phyloP scores from a whole-genome alignment of 2,797 vertebrate species.

The Alosa sapidissima region DNA sequence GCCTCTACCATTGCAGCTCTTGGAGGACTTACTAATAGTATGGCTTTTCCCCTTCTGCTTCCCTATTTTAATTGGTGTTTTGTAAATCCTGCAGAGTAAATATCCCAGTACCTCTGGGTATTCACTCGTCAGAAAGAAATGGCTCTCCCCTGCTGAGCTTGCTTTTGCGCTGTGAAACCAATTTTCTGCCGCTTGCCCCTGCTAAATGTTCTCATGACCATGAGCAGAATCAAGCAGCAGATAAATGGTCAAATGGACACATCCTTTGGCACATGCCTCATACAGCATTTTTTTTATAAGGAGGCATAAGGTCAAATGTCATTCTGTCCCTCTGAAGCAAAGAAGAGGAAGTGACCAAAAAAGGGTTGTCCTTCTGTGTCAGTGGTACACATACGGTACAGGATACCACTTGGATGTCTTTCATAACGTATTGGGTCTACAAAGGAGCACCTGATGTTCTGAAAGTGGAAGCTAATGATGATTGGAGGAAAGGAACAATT shows the following conservation, averaged over 20 bases:
- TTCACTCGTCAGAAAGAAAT: slow-evolving; percentile 17
- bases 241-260: slow-evolving; percentile 37
- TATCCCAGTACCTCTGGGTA: slow-evolving; percentile 29
- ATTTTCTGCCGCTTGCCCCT: slow-evolving; percentile 36
- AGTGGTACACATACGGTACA: neutral
- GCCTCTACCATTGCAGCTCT: neutral
- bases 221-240: slow-evolving; percentile 1
- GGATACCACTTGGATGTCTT: no score
- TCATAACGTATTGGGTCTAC: no score
- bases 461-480: no score
- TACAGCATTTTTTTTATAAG: neutral
- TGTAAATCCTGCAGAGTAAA: slow-evolving; percentile 31
- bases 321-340: no score
- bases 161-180: slow-evolving; percentile 23
- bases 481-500: no score
- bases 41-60: neutral
- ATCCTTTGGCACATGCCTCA: neutral
- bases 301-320: no score
- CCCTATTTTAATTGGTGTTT: slow-evolving; percentile 38
- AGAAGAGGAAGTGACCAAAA: neutral
- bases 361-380: slow-evolving; percentile 13
- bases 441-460: no score
- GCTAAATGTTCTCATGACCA: slow-evolving; percentile 33
- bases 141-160: slow-evolving; percentile 21
- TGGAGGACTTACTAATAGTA: neutral